Conservation (phyloP, 2,113 vertebrate genomes). For the Calypte anna region DNA sequence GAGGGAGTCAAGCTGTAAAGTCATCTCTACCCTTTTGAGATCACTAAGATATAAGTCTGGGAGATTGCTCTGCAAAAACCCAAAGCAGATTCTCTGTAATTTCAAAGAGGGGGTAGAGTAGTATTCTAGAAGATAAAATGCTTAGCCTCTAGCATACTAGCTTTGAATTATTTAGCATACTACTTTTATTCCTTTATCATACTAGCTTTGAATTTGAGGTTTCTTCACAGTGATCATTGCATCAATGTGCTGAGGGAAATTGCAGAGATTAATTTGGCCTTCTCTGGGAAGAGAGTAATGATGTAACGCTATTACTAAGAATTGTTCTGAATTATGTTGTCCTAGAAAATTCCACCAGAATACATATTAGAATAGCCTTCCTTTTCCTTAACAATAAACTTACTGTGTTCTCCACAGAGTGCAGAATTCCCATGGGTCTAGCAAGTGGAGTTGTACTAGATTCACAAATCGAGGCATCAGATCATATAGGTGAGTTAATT, state of each 20-base stretch:
- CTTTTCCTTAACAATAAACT: background rate
- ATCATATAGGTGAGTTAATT: constrained; percentile 77
- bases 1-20: background rate
- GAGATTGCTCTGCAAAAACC: background rate
- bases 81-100: background rate
- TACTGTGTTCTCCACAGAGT: constrained; percentile 74
- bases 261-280: background rate
- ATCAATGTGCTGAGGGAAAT: background rate
- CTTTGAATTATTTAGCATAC: background rate
- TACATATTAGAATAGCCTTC: background rate
- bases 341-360: background rate
- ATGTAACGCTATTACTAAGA: background rate
- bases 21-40: background rate
- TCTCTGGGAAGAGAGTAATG: background rate
- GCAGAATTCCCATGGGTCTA: constrained; percentile 87
- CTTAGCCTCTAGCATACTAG: background rate
- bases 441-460: constrained; percentile 82
- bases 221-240: background rate
- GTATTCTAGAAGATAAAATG: background rate
- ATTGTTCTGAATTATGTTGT: background rate
- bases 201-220: background rate
- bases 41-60: background rate
- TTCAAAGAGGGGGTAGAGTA: background rate
- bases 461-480: constrained; percentile 82
- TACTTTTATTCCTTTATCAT: background rate